These are phyloP conservation scores for Phasianus colchicus DNA, from an alignment of 2,113 vertebrate species.

Conservation along the genomic window DNA sequence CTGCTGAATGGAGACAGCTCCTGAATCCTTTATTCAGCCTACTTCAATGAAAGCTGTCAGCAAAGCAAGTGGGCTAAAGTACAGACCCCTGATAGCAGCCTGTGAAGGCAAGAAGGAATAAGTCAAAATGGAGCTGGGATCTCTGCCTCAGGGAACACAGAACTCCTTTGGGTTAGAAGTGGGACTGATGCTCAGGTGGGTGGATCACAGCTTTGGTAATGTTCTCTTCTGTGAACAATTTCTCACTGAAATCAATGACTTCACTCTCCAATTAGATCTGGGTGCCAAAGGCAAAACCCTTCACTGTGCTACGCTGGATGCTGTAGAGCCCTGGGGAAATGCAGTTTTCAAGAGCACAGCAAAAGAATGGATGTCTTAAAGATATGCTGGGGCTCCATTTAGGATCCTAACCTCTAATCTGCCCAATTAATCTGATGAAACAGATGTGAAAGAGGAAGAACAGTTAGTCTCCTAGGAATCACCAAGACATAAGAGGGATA, in stretches of 20 bases:
- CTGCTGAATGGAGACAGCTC: not conserved
- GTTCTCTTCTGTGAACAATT: slow-evolving; percentile 10
- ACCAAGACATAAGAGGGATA: slow-evolving; percentile 15
- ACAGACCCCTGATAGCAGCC: not conserved
- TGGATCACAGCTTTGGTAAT: not conserved
- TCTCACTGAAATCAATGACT: slow-evolving; percentile 18
- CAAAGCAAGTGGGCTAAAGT: not conserved
- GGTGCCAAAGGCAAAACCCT: slow-evolving; percentile 15
- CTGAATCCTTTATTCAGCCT: not conserved
- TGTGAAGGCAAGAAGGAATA: not conserved
- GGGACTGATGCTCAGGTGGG: not conserved
- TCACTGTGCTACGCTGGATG: not conserved
- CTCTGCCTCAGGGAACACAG: not conserved
- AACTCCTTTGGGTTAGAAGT: not conserved
- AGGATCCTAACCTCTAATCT: slow-evolving; percentile 13
- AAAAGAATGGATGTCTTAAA: slow-evolving; percentile 28
- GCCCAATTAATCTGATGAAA: slow-evolving; percentile 30
- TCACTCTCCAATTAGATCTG: not conserved
- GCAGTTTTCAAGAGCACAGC: not conserved
- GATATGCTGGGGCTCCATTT: not conserved
- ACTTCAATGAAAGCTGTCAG: not conserved
- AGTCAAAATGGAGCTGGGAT: not conserved
- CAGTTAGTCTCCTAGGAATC: slow-evolving; percentile 46
- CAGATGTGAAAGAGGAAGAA: slow-evolving; percentile 61
- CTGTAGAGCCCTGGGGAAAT: slow-evolving; percentile 16